phyloP scores from a whole-genome alignment of 2,888 invertebrate genomes.

The Exocentrus adspersus region DNA sequence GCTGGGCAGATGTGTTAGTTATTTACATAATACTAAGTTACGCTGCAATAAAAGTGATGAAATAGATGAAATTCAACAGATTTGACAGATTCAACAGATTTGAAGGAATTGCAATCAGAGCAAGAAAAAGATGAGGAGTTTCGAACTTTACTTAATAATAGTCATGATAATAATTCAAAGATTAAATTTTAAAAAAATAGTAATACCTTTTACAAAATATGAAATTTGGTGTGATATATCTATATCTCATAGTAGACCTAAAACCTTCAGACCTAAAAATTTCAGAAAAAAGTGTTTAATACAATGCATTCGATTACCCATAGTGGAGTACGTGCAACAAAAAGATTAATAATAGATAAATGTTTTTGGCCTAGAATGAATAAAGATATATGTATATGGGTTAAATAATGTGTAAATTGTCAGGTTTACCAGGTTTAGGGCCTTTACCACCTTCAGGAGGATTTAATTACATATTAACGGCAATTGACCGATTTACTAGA shows the following conservation, averaged over 20 bases:
- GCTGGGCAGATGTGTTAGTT: too few relatives aligned
- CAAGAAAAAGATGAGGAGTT: conserved; percentile 36
- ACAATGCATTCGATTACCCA: background rate
- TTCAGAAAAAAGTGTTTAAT: background rate
- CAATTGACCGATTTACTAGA: background rate
- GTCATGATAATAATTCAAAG: background rate
- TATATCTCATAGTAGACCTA: background rate
- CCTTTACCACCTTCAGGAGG: background rate
- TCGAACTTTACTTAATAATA: background rate
- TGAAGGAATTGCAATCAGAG: background rate
- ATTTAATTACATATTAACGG: background rate
- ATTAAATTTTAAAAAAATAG: background rate
- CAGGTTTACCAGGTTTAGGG: background rate
- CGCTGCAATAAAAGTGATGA: too few relatives aligned
- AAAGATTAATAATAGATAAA: background rate
- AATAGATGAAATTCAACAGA: background rate
- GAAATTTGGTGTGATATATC: background rate
- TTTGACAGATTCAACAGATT: too few relatives aligned
- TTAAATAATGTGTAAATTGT: background rate
- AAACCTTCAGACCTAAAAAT: background rate
- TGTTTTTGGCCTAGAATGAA: background rate
- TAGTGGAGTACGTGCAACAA: background rate
- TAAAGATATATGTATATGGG: background rate
- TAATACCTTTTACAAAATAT: background rate
- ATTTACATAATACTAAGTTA: too few relatives aligned